Evolutionary conservation across 2,113 vertebrate species (phyloP).

Genomic region (Jaculus jaculus): DNA sequence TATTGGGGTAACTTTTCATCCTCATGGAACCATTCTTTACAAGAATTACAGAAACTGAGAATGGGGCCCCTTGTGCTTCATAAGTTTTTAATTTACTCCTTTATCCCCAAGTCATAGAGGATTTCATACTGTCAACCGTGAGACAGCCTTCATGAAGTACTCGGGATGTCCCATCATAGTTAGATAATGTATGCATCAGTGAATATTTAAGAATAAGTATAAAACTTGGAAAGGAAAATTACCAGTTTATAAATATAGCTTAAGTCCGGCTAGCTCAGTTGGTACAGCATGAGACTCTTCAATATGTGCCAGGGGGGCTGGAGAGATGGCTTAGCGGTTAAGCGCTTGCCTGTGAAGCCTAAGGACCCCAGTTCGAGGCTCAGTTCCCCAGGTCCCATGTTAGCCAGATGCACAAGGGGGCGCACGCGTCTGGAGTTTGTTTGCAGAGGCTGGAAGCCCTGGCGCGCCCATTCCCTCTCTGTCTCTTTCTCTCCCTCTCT

Average conservation of each 20-base stretch:
- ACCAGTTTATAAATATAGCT: neutral
- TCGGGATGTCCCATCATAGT: neutral
- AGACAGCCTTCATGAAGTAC: neutral
- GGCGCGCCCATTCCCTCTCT: too few species aligned
- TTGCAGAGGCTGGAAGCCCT: too few species aligned
- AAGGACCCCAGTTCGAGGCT: too few species aligned
- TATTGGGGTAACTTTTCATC: slow-evolving; percentile 70
- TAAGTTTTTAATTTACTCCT: slow-evolving; percentile 53
- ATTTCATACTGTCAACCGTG: neutral
- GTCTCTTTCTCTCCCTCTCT: too few species aligned
- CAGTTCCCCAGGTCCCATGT: too few species aligned
- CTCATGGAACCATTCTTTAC: slow-evolving; percentile 34
- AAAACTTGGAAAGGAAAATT: slow-evolving; percentile 37
- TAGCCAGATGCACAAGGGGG: too few species aligned
- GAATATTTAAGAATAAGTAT: neutral
- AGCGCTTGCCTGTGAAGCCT: too few species aligned
- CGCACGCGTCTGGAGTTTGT: too few species aligned
- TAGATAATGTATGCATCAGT: neutral
- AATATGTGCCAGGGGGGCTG: neutral
- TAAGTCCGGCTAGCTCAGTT: neutral
- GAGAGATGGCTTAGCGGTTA: too few species aligned
- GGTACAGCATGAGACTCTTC: too few species aligned
- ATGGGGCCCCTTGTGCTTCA: neutral
- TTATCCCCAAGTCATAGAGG: neutral
- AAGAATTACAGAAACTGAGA: slow-evolving; percentile 49